Conservation (phyloP, 2,797 vertebrate species). For the Myotis daubentonii region DNA sequence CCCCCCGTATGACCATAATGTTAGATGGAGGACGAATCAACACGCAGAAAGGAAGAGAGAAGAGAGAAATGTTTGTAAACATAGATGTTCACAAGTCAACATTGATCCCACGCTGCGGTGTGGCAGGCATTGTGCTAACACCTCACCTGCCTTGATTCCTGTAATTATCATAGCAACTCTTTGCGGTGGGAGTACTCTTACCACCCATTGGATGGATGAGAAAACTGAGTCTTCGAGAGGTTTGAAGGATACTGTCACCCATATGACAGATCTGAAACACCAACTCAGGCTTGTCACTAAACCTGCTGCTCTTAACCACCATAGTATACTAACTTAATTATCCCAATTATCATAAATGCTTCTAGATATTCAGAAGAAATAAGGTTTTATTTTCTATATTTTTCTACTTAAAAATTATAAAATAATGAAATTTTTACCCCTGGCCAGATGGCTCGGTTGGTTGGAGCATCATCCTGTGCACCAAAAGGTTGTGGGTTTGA, state of each 20-base stretch:
- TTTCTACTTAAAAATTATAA: neutral
- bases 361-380: neutral
- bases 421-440: too few relatives aligned
- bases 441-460: neutral
- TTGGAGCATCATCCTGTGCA: neutral
- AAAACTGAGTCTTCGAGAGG: neutral
- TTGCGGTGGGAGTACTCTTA: neutral
- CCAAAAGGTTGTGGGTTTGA: neutral
- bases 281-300: too few relatives aligned
- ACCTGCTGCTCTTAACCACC: neutral
- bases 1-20: neutral
- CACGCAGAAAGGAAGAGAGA: neutral
- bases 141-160: neutral
- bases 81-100: neutral
- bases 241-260: neutral
- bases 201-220: neutral
- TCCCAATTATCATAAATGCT: neutral
- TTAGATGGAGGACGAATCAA: neutral
- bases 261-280: rapidly evolving
- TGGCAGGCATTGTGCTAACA: neutral
- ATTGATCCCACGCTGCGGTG: neutral
- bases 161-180: neutral
- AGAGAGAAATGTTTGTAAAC: neutral
- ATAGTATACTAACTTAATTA: neutral
- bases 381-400: neutral